Conservation (phyloP, 92 coral and sea anemone species). For the Heliopora coerulea region DNA sequence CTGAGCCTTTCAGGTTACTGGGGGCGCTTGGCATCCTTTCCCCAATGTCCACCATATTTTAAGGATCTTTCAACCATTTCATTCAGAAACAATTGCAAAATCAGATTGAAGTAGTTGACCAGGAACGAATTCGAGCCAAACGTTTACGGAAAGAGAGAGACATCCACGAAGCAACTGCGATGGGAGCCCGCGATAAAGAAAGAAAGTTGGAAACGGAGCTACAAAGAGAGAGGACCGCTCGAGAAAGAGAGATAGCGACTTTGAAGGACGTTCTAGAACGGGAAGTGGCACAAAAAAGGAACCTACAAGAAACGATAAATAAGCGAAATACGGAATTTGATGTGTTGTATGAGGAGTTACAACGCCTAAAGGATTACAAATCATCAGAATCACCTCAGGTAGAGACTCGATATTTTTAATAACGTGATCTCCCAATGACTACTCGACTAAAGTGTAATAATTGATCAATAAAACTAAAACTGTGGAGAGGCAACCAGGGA, state of each 20-base stretch:
- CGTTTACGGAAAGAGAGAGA: conserved; percentile 93
- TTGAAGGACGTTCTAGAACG: conserved; percentile 22
- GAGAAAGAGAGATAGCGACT: conserved; percentile 23
- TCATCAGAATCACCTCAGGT: not conserved
- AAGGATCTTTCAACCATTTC: too few species aligned
- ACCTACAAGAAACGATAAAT: conserved; percentile 24
- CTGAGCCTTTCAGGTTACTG: too few species aligned
- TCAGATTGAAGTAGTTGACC: conserved; percentile 81
- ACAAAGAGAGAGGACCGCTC: conserved; percentile 58
- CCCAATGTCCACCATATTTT: too few species aligned
- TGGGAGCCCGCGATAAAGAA: conserved; percentile 86
- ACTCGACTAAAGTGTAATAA: too few species aligned
- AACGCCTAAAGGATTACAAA: not conserved
- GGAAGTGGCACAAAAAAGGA: conserved; percentile 8
- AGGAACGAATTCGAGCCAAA: conserved; percentile 80
- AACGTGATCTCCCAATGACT: too few species aligned
- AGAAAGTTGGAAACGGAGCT: conserved; percentile 67
- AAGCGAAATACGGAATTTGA: conserved; percentile 25
- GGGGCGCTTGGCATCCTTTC: too few species aligned
- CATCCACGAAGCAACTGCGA: conserved; percentile 90
- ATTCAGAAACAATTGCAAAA: conserved; percentile 82
- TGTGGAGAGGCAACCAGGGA: too few species aligned
- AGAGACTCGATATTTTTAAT: not conserved
- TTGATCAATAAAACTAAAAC: too few species aligned
- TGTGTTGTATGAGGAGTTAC: conserved; percentile 18